Base-by-base conservation (phyloP, 2,797 vertebrate genomes). In the Clamator glandarius region DNA sequence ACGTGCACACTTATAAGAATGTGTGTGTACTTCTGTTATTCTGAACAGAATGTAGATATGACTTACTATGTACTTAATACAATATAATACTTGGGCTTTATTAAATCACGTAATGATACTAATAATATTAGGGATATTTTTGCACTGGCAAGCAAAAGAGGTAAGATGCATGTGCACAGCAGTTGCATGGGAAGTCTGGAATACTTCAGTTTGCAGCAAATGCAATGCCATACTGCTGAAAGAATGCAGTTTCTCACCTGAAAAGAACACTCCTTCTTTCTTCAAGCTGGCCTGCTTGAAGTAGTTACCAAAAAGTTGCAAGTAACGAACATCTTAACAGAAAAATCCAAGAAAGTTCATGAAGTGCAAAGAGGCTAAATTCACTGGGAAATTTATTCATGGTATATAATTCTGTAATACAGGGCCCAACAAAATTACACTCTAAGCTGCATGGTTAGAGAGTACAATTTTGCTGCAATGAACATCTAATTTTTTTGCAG, bases 1-100 rank as follows among this genome's bases (percentile, higher is more conserved):
- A 64, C 5, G 17, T 0, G 8, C 15, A 11, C 25, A 5, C n/a
- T 46, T 14, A 8, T 1, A 9, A 46, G 35, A 35, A 57, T 0
- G 4, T 1, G 1, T 4, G 13, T 2, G 15, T 13, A 13, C 0
- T 2, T 12, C 4, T 8, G n/a, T 29, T 14, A 24, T 26, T 15
- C 12, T 23, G 2, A 14, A 8, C 5, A 20, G 33, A 48, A 48
- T 21, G 20, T 23, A 48, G 46, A 23, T 48, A 48, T 23, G 21
- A 48, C 24, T 48, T 48, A 48, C 20, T 20, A 48, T 23, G 20
- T 48, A 48, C 21, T 12, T 48, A 48, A 48, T 19, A 21, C 44
- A 19, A 46, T 48, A 23, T 23, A 48, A 48, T 20, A 48, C 48
- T 48, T 48, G 21, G 21, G 19, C 20, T 23, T 48, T 48, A 48